These are phyloP conservation scores for Seira musarum DNA, from an alignment of 2,888 invertebrate species.

Conservation along the genomic window DNA sequence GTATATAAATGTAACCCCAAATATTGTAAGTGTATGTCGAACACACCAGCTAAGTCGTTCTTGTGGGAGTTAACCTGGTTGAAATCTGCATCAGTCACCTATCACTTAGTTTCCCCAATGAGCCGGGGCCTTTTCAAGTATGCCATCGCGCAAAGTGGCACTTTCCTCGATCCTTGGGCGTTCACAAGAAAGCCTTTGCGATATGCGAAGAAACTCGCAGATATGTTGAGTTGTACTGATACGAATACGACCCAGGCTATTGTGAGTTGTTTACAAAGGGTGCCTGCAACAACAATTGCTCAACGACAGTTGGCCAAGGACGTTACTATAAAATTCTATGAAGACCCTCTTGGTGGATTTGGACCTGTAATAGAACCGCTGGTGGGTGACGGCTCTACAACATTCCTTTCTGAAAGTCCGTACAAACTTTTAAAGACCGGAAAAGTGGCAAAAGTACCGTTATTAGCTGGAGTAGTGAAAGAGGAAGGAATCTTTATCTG, in stretches of 20 bases:
- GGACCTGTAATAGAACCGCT: slow-evolving; percentile 47
- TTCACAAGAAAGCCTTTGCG: slow-evolving; percentile 35
- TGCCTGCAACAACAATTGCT: slow-evolving; percentile 22
- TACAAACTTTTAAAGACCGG: slow-evolving; percentile 36
- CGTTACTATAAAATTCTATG: slow-evolving; percentile 43
- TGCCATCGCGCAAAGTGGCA: slow-evolving; percentile 54
- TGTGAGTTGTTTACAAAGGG: slow-evolving; percentile 30
- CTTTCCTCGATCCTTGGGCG: slow-evolving; percentile 45
- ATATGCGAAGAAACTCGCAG: slow-evolving; percentile 47
- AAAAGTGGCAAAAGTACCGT: slow-evolving; percentile 41
- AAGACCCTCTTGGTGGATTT: slow-evolving; percentile 49
- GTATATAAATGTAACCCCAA: slow-evolving; percentile 28
- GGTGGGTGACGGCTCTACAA: slow-evolving; percentile 16
- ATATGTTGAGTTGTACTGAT: slow-evolving; percentile 17
- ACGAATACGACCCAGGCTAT: slow-evolving; percentile 25
- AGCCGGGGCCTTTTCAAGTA: slow-evolving; percentile 38
- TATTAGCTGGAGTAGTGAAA: slow-evolving; percentile 37
- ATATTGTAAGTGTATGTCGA: slow-evolving; percentile 34
- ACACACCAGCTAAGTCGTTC: slow-evolving; percentile 40
- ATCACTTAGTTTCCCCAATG: slow-evolving; percentile 46
- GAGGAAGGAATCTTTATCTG: slow-evolving; percentile 52
- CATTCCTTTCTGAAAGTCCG: slow-evolving; percentile 42
- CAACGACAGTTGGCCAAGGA: not conserved
- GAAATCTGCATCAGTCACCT: slow-evolving; percentile 20
- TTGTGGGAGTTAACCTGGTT: slow-evolving; percentile 23